Evolutionary conservation across 2,113 vertebrate species (phyloP), one percentile per base, ranked within the genome.

Genomic region (Cinclus cinclus): DNA sequence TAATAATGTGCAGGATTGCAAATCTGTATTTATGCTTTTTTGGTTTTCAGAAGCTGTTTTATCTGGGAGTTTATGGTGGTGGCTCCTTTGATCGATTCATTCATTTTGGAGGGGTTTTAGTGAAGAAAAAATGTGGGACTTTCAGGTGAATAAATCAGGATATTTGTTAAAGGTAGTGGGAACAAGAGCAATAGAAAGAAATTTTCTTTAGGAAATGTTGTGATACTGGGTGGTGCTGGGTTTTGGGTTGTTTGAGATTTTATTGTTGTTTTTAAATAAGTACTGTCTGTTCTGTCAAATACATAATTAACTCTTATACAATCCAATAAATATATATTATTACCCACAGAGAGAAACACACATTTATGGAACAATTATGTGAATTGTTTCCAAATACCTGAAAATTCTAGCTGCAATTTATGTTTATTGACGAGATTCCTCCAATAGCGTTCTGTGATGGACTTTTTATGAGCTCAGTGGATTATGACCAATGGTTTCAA

Each of bases 11-110:
- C 1, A 46, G 21, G 7, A 80, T 83, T 64, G 37, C 42, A 80
- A 73, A 69, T 11, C 2, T 6, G 10, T 44, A 18, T 62, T 59
- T 44, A 35, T 50, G 6, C 0, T 13, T n/a, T 22, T 67, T 74
- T 3, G 4, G 5, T 37, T 75, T 71, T 59, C 23, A 79, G 33
- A 68, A 67, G 9, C 2, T 71, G 4, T 47, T 53, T 25, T 33
- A 7, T 30, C 28, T 25, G 10, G 6, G 15, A 9, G 1, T 7
- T 63, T 64, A 12, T 17, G 23, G 18, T 3, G 5, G 2, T 31
- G 6, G 2, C n/a, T 30, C 4, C 19, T 69, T 46, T 31, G 6
- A 6, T 17, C 49, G 20, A 6, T 33, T 67, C 4, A 21, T 30
- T 75, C 44, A 19, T 30, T 50, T 64, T 7, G 50, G 16, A 52